Evolutionary conservation across 2,888 invertebrate genomes (phyloP), one percentile per base, ranked within the genome.

Genomic region (Strigamia crassipes): DNA sequence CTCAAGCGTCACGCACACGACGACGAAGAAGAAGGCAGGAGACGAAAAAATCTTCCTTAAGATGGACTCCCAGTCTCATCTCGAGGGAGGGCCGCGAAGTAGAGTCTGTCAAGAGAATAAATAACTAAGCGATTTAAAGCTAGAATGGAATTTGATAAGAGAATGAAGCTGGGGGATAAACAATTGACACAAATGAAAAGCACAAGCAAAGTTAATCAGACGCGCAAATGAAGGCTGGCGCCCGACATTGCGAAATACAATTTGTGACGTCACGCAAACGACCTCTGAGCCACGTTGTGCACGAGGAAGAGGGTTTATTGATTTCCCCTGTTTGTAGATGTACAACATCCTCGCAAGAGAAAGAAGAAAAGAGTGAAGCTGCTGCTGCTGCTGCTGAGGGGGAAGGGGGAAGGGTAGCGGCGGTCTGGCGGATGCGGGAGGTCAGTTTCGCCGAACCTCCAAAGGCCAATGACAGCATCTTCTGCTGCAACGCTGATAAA

Each of bases 101-200:
- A 27, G 73, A 31, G 27, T 73, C 73, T 73, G 73, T 73, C 73
- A 73, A 31, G 73, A 73, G 73, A 73, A 73, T 73, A 73, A 73
- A 73, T 73, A 73, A 73, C 27, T 73, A 73, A 73, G 73, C 27
- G 31, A 73, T 27, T 73, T 73, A 6, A 27, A 31, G 31, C 12
- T 31, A 73, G 31, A 31, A 73, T 1, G 31, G 31, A 27, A 51
- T 18, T 15, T 15, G 51, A 27, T 5, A 13, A 31, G 15, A 27
- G 73, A 73, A 56, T 56, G 23, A 31, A 73, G 31, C 73, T 73
- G 73, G 27, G 27, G 73, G 73, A 23, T 12, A 31, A 13, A 73
- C 73, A 73, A 73, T 73, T 73, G 73, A 73, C 73, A 73, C 73
- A 73, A 73, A 73, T 73, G 73, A 73, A 73, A 73, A 73, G 73